Evolutionary conservation across 2,888 invertebrate genomes (phyloP), one percentile per base, ranked within the genome.

Genomic region (Andricus quercusramuli): DNA sequence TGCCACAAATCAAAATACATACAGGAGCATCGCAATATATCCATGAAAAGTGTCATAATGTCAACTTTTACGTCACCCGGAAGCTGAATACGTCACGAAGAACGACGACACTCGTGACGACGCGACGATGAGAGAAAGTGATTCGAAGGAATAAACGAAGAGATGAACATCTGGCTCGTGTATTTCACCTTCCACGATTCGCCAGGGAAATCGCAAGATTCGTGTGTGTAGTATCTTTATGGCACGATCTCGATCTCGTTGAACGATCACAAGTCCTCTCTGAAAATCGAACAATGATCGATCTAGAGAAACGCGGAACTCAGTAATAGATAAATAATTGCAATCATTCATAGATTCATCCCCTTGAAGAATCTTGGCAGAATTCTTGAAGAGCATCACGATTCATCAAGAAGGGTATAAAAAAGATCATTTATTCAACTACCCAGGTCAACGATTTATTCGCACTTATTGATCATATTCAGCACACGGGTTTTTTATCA

Each of bases 51-150:
- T 56, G 84, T 82, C 79, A 82, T 81, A 85, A 83, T 82, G 82
- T 80, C 81, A 77, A 81, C 83, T 82, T 86, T 85, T 84, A 84
- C 83, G 81, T 77, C 83, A 89, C 89, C 89, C 88, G 89, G 90
- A 90, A 90, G 85, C 88, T 84, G 81, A 83, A 81, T 78, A 77
- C 81, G 78, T 82, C 82, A 84, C 78, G 80, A 81, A 79, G 79
- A 81, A 80, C 82, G 80, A 80, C 78, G 81, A 81, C 79, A 67
- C 78, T 80, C 85, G 82, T 86, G 83, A 83, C 83, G 85, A 85
- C 83, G 78, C 83, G 85, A 85, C 83, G 78, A 78, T 78, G 84
- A 86, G 88, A 89, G 87, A 89, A 88, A 90, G 89, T 89, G 83
- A 87, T 85, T 87, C 85, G 86, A 85, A 83, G 79, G 85, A 74